A percentile compares a stretch with the other conserved stretches of the same genome.
Conservation (phyloP, 1,140 invertebrate genomes). For the Adoxophyes honmai region DNA sequence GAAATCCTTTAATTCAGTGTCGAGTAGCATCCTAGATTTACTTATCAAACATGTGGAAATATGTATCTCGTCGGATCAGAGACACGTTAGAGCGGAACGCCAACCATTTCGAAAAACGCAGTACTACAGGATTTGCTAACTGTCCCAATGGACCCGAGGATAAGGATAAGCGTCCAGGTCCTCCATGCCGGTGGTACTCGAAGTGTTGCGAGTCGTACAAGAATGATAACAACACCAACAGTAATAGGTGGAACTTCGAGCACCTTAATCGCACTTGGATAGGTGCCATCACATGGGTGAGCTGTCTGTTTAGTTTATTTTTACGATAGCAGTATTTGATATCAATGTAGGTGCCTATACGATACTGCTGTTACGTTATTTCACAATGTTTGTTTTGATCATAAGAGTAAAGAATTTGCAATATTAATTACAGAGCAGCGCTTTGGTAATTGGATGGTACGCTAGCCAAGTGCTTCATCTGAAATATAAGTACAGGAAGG, state of each 20-base stretch:
- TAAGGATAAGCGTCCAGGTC: slow-evolving; percentile 41
- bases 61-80: slow-evolving; percentile 62
- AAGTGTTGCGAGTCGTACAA: slow-evolving; percentile 49
- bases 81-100: slow-evolving; percentile 65
- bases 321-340: neutral
- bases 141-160: slow-evolving; percentile 38
- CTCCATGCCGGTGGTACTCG: slow-evolving; percentile 46
- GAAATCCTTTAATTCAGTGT: slow-evolving; percentile 8
- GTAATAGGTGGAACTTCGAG: slow-evolving; percentile 60
- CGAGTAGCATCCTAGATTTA: neutral
- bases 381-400: neutral
- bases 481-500: slow-evolving; percentile 45
- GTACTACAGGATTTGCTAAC: slow-evolving; percentile 55
- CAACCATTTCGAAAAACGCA: slow-evolving; percentile 67
- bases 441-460: slow-evolving; percentile 71
- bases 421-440: slow-evolving; percentile 62
- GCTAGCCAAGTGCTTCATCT: slow-evolving; percentile 66
- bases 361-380: neutral
- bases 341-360: neutral
- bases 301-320: slow-evolving; percentile 20
- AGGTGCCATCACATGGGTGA: slow-evolving; percentile 74
- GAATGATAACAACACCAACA: slow-evolving; percentile 50
- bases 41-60: slow-evolving; percentile 69
- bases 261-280: slow-evolving; percentile 67
- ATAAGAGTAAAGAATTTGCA: neutral